Percentiles rank a stretch among this genome's conserved stretches.
phyloP scores from a whole-genome alignment of 2,113 vertebrate species.

The Eidolon helvum region DNA sequence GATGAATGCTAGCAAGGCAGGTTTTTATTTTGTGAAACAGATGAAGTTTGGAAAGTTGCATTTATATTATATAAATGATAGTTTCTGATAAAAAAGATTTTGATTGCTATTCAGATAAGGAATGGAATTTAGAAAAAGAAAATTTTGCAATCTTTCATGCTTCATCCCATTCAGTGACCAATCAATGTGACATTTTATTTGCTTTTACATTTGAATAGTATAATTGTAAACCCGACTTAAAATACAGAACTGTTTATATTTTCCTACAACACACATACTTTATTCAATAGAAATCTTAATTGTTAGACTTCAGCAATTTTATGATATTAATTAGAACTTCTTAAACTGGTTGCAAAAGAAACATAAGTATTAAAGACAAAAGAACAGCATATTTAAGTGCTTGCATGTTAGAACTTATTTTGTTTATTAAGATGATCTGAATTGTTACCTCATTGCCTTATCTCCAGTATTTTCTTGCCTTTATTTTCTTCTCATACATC shows the following conservation, averaged over 20 bases:
- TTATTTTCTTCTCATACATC: background rate
- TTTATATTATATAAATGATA: background rate
- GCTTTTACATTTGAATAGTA: slow-evolving; percentile 12
- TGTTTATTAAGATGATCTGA: background rate
- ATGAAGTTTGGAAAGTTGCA: background rate
- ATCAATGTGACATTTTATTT: background rate
- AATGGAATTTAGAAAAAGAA: background rate
- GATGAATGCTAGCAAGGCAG: background rate
- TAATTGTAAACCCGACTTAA: slow-evolving; percentile 4
- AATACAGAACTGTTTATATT: background rate
- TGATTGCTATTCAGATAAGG: background rate
- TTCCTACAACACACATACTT: background rate
- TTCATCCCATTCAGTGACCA: background rate
- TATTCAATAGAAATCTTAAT: background rate
- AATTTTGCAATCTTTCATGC: background rate
- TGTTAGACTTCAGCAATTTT: background rate
- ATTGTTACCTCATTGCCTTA: background rate
- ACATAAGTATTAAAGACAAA: background rate
- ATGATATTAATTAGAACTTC: background rate
- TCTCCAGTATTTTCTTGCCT: background rate
- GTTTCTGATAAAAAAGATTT: background rate
- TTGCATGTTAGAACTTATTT: background rate
- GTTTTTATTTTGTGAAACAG: slow-evolving; percentile 8
- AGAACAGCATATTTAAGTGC: background rate
- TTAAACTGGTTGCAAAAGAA: background rate